A percentile compares a stretch with the other conserved stretches of the same genome.
Evolutionary conservation across 2,797 vertebrate genomes (phyloP).

Genomic region (Petrocephalus schoutedeni): DNA sequence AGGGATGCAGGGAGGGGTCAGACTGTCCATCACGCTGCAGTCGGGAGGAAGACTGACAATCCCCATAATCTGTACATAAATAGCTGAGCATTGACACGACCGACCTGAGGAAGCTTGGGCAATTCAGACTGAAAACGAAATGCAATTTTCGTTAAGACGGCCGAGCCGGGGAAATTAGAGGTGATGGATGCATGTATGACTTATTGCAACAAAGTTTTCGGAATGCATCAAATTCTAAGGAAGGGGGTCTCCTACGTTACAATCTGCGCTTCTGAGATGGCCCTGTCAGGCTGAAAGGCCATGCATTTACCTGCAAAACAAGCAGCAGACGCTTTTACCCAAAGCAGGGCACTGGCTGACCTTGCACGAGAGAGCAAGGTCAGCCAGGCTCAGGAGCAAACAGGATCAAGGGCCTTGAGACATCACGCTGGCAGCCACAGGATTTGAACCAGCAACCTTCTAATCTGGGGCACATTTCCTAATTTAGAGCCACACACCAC

Average conservation of each 20-base stretch:
- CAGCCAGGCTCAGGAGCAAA: neutral
- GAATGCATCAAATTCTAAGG: slow-evolving; percentile 1
- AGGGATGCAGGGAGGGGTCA: slow-evolving; percentile 35
- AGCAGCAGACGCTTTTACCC: too few species aligned
- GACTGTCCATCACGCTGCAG: slow-evolving; percentile 27
- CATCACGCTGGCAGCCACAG: neutral
- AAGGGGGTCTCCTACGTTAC: neutral
- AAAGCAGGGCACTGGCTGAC: neutral
- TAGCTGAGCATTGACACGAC: slow-evolving; percentile 28
- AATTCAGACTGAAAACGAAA: slow-evolving; percentile 26
- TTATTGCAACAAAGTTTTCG: neutral
- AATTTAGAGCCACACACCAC: neutral
- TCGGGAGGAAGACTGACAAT: slow-evolving; percentile 31
- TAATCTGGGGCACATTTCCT: neutral
- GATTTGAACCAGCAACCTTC: neutral
- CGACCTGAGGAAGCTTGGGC: slow-evolving; percentile 25
- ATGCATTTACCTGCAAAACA: too few species aligned
- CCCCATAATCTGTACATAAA: slow-evolving; percentile 37
- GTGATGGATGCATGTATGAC: slow-evolving; percentile 18
- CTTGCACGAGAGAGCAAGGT: neutral
- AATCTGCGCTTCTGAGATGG: neutral
- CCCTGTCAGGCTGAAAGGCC: neutral
- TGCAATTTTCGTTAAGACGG: slow-evolving; percentile 15
- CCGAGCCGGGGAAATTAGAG: neutral
- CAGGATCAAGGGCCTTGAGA: neutral